These are phyloP conservation scores for Tachina lurida DNA, from an alignment of 2,888 invertebrate species.

Conservation along the genomic window DNA sequence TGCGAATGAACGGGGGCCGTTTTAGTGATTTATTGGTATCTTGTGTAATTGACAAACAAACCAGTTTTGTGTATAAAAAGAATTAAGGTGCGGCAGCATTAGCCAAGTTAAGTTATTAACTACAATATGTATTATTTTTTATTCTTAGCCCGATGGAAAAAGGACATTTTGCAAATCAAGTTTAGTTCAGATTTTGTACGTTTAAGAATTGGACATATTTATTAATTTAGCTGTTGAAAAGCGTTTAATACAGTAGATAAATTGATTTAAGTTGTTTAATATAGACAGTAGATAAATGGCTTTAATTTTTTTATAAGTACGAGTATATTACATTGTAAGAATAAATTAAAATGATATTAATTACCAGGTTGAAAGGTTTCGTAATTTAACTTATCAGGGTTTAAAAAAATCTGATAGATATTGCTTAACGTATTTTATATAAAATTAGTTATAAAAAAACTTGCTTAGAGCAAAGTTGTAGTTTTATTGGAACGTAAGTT, in stretches of 20 bases:
- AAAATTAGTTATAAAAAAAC: too few species aligned
- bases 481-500: too few species aligned
- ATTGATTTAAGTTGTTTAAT: background rate
- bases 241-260: slow-evolving; percentile 3
- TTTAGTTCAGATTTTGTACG: background rate
- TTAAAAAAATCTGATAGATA: too few species aligned
- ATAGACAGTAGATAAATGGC: too few species aligned
- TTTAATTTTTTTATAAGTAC: too few species aligned
- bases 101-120: background rate
- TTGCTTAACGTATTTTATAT: too few species aligned
- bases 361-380: too few species aligned
- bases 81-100: slow-evolving; percentile 45
- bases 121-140: background rate
- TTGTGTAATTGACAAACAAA: slow-evolving; percentile 38
- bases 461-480: too few species aligned
- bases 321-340: too few species aligned
- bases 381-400: too few species aligned
- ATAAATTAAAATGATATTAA: too few species aligned
- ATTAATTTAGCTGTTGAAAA: background rate
- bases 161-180: slow-evolving; percentile 9
- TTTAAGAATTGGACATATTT: background rate
- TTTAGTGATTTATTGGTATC: slow-evolving; percentile 1
- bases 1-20: background rate
- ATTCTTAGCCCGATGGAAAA: slow-evolving; percentile 7
- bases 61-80: background rate